Evolutionary conservation across 2,797 vertebrate species (phyloP).

Genomic region (Rhinoraja longicauda): DNA sequence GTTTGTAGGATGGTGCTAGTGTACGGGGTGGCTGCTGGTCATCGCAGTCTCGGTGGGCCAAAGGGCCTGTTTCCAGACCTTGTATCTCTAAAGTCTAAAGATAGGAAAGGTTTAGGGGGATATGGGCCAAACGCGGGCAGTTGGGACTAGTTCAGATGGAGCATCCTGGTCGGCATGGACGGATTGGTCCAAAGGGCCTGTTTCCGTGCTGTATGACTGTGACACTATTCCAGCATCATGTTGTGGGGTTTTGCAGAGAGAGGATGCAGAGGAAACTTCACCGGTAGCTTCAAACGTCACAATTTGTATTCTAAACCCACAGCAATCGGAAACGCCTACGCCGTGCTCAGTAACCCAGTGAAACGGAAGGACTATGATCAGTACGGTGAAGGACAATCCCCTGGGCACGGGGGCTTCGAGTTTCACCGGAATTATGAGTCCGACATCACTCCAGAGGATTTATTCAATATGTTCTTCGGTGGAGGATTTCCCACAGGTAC

Average conservation of each 20-base stretch:
- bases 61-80: too few relatives aligned
- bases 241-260: neutral
- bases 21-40: too few relatives aligned
- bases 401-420: slow-evolving; percentile 71
- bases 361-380: slow-evolving; percentile 90
- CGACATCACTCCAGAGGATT: slow-evolving; percentile 93
- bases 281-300: neutral
- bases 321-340: slow-evolving; percentile 95
- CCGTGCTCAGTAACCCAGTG: slow-evolving; percentile 86
- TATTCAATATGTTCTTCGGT: slow-evolving; percentile 98
- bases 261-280: neutral
- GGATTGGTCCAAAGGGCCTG: too few relatives aligned
- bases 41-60: too few relatives aligned
- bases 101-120: too few relatives aligned
- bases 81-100: too few relatives aligned
- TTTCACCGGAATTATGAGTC: slow-evolving; percentile 92
- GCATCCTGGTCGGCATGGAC: too few relatives aligned
- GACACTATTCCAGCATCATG: too few relatives aligned
- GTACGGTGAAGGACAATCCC: slow-evolving; percentile 71
- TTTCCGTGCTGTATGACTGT: too few relatives aligned
- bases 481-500: slow-evolving; percentile 88
- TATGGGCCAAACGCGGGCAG: too few relatives aligned
- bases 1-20: too few relatives aligned
- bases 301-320: slow-evolving; percentile 13
- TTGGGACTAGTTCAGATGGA: too few relatives aligned